These are phyloP conservation scores for Platyscapa corneri DNA, from an alignment of 1,140 invertebrate genomes.

Conservation along the genomic window DNA sequence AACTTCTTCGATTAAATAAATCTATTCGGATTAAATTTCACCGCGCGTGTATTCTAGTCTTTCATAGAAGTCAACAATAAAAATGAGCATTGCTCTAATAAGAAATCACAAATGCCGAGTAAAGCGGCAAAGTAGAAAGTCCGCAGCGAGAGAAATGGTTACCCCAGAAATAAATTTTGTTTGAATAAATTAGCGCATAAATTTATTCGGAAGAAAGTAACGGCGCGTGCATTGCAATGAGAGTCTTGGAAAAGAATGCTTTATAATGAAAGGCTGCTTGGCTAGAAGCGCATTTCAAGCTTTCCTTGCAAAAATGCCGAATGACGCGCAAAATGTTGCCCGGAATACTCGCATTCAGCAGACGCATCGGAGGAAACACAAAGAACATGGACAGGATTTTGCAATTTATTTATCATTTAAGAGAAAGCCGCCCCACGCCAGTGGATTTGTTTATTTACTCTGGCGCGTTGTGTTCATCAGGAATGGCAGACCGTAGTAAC, in stretches of 20 bases:
- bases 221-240: not conserved
- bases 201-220: constrained; percentile 10
- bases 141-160: not conserved
- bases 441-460: too few relatives aligned
- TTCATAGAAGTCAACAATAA: not conserved
- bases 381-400: too few relatives aligned
- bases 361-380: too few relatives aligned
- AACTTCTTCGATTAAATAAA: too few relatives aligned
- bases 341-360: too few relatives aligned
- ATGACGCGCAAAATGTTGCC: not conserved
- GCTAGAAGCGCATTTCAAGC: not conserved
- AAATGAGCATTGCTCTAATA: not conserved
- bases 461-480: too few relatives aligned
- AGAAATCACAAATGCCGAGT: not conserved
- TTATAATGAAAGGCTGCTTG: not conserved
- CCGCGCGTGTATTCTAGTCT: too few relatives aligned
- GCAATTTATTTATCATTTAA: too few relatives aligned
- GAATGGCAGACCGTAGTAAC: too few relatives aligned
- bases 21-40: too few relatives aligned
- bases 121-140: constrained; percentile 6
- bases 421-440: too few relatives aligned
- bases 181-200: not conserved
- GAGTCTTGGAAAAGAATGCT: not conserved
- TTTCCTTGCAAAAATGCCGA: not conserved
- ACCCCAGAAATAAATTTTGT: constrained; percentile 2